Evolutionary conservation across 2,113 vertebrate species (phyloP), one percentile per base, ranked within the genome.

Genomic region (Odontesthes bonariensis): DNA sequence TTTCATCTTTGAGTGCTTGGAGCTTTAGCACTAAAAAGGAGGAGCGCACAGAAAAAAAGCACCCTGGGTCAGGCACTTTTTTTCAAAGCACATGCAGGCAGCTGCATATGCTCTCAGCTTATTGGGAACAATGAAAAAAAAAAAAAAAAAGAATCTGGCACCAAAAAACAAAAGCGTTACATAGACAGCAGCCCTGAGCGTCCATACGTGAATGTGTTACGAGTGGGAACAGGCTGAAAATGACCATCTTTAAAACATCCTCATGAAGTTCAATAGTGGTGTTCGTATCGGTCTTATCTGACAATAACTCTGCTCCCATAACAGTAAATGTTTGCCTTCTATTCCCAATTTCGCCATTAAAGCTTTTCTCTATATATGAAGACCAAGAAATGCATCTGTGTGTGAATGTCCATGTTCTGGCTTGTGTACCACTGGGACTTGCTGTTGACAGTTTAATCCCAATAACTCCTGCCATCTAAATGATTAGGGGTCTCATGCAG

Each of bases 381-480:
- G 23, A 17, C 11, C 54, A 13, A 54, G 38, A 72, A 22, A 61
- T n/a, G 8, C 6, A 38, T 64, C 22, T 57, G 31, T 55, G 44
- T 42, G 38, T 40, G 20, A 52, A 59, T 3, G 31, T 56, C 20
- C 53, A 54, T 55, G 35, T 60, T 67, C 40, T 22, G 81, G 70
- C 11, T 65, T 6, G 61, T 47, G 31, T 64, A 31, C 54, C 23
- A 52, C 23, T 9, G 44, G 52, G 64, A 89, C 23, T 42, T 65
- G 46, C 71, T 75, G 73, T 75, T 81, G 84, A 71, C 58, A 73
- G 83, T 79, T 86, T 86, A 86, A 90, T 86, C 69, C 75, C 33
- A 49, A 77, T 81, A 76, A 80, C 86, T 86, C 76, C 63, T 79
- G 73, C 80, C 57, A 78, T 89, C 75, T 80, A 77, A 83, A 83